These are phyloP conservation scores for Sphyrna mokarran DNA, from an alignment of 2,113 vertebrate species.

Conservation along the genomic window DNA sequence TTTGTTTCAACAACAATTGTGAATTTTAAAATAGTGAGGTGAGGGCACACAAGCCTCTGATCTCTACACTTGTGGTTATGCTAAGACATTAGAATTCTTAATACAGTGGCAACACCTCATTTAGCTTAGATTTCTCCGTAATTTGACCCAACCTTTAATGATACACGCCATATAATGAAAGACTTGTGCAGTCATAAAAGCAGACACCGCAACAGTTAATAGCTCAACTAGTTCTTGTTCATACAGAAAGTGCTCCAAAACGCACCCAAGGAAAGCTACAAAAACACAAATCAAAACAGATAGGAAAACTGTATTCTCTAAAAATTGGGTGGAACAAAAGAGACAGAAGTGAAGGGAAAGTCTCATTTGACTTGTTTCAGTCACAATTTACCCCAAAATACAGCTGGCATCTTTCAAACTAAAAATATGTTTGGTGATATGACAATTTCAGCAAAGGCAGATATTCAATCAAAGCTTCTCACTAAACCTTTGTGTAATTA, in stretches of 20 bases:
- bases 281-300: not conserved
- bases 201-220: not conserved
- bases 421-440: not conserved
- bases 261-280: not conserved
- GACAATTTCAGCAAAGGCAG: not conserved
- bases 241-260: not conserved
- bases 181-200: slow-evolving; percentile 2
- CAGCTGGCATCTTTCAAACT: not conserved
- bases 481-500: not conserved
- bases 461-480: not conserved
- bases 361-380: not conserved
- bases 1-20: not conserved
- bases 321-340: not conserved
- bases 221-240: not conserved
- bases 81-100: not conserved
- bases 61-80: not conserved
- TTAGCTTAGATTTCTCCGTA: not conserved
- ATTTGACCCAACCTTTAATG: not conserved
- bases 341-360: not conserved
- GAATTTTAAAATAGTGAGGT: not conserved
- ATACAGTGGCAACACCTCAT: not conserved
- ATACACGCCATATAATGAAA: slow-evolving; percentile 13
- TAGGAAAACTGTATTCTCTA: not conserved
- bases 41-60: not conserved
- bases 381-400: not conserved